Conservation (phyloP, 2,888 invertebrate genomes). For the Amphipyra tragopoginis region DNA sequence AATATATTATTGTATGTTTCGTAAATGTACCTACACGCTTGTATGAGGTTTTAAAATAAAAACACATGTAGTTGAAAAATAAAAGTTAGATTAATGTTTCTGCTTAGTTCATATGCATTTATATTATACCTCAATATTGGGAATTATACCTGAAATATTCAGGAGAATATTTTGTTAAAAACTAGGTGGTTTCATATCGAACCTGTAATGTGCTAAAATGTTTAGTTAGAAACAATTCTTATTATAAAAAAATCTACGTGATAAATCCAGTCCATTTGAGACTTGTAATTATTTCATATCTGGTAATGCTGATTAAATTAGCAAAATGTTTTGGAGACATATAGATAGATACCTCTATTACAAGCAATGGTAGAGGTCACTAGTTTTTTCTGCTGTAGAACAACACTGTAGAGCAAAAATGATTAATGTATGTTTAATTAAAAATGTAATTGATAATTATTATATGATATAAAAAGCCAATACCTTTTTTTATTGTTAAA, state of each 20-base stretch:
- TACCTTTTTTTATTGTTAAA: conserved; percentile 36
- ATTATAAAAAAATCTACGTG: conserved; percentile 41
- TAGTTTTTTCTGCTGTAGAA: conserved; percentile 82
- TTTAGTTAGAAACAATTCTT: conserved; percentile 52
- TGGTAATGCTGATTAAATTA: conserved; percentile 59
- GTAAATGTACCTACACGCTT: conserved; percentile 66
- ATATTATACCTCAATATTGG: conserved; percentile 57
- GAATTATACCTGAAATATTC: conserved; percentile 39
- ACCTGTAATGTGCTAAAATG: conserved; percentile 45
- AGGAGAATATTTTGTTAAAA: conserved; percentile 43
- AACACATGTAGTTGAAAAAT: conserved; percentile 57
- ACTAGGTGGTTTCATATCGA: conserved; percentile 40
- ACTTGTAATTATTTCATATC: conserved; percentile 52
- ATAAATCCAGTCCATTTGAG: conserved; percentile 50
- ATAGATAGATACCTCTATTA: conserved; percentile 52
- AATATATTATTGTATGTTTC: conserved; percentile 54
- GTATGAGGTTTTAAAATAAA: conserved; percentile 61
- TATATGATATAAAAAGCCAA: conserved; percentile 73
- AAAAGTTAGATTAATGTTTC: conserved; percentile 62
- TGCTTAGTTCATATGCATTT: conserved; percentile 66
- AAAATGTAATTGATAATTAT: conserved; percentile 85
- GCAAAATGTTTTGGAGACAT: conserved; percentile 41
- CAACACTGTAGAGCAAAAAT: conserved; percentile 81
- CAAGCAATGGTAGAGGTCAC: conserved; percentile 71
- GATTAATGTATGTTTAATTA: conserved; percentile 82